Percentiles rank a stretch among this genome's conserved stretches.
These are phyloP conservation scores for Tenthredo notha DNA, from an alignment of 2,888 invertebrate species.

Conservation along the genomic window DNA sequence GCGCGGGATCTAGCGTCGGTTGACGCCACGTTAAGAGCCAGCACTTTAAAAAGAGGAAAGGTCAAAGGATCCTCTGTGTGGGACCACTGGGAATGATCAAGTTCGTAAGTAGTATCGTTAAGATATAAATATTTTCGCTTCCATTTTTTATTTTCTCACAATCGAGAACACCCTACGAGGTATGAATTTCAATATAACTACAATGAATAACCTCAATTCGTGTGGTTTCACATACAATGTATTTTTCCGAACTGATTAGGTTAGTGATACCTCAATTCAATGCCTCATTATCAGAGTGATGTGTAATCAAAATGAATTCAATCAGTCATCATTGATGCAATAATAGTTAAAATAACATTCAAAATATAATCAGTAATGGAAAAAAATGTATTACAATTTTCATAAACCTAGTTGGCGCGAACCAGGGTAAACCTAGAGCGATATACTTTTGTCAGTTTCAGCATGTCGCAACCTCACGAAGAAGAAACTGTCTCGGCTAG, in stretches of 20 bases:
- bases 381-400: background rate
- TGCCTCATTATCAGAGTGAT: background rate
- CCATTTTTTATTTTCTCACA: background rate
- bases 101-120: background rate
- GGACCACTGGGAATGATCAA: background rate
- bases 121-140: conserved; percentile 3
- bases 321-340: background rate
- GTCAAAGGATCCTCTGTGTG: no score
- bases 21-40: no score
- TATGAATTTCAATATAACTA: background rate
- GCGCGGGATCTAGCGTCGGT: no score
- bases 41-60: no score
- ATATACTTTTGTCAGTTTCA: background rate
- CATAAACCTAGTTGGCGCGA: background rate
- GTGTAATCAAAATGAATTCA: background rate
- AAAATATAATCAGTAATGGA: background rate
- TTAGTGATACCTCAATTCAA: background rate
- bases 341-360: background rate
- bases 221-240: background rate
- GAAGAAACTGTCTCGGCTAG: background rate
- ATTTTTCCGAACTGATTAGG: conserved; percentile 6
- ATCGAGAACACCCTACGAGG: background rate
- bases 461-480: background rate
- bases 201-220: background rate
- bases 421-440: background rate